Percentiles rank a stretch among this genome's conserved stretches.
These are phyloP conservation scores for Leptopilina syphax DNA, from an alignment of 2,888 invertebrate species.

Conservation along the genomic window DNA sequence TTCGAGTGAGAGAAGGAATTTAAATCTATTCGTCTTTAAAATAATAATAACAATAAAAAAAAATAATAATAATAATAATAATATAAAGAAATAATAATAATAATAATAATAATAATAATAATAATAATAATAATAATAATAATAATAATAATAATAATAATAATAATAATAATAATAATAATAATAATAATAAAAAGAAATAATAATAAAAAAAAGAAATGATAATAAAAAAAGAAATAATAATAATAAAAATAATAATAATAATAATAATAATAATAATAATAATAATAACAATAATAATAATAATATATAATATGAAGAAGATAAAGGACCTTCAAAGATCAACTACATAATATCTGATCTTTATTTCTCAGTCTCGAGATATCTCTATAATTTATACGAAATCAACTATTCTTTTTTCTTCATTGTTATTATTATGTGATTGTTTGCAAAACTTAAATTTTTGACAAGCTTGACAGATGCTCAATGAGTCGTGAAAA, in stretches of 20 bases:
- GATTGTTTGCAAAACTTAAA: constrained; percentile 7
- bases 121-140: no score
- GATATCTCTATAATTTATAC: not conserved
- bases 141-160: no score
- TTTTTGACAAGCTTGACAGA: not conserved
- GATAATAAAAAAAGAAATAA: no score
- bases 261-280: not conserved
- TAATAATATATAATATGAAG: no score
- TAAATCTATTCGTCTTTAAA: not conserved
- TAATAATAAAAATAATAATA: not conserved
- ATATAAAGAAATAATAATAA: not conserved
- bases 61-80: no score
- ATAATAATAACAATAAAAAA: not conserved
- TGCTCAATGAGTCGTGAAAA: not conserved
- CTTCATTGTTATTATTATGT: not conserved
- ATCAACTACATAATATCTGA: not conserved
- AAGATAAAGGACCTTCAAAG: constrained; percentile 5
- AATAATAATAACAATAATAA: no score
- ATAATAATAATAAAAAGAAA: no score
- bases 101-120: no score
- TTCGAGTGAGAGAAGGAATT: constrained; percentile 18
- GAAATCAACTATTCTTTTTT: not conserved
- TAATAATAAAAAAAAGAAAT: no score
- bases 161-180: no score
- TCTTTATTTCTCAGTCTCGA: constrained; percentile 2